Conservation (phyloP, 2,113 vertebrate genomes). For the Marmota monax region DNA sequence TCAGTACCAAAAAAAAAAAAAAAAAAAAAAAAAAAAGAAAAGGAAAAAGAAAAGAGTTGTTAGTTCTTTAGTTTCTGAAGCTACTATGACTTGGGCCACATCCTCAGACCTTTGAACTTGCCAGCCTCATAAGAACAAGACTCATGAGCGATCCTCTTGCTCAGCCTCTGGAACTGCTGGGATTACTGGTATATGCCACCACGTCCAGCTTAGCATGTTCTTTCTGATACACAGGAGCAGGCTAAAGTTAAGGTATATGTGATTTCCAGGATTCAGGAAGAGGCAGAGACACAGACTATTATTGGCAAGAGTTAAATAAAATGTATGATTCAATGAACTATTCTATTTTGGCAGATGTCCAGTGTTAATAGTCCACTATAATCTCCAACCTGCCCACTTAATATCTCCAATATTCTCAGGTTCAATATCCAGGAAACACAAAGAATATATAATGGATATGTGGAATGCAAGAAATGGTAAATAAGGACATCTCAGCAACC, state of each 20-base stretch:
- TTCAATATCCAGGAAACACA: constrained; percentile 24
- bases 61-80: not conserved
- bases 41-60: not conserved
- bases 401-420: not conserved
- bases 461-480: not conserved
- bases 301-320: not conserved
- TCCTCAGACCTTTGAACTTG: too few species aligned
- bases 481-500: not conserved
- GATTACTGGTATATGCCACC: too few species aligned
- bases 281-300: not conserved
- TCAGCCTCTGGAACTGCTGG: too few species aligned
- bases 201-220: not conserved
- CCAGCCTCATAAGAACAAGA: too few species aligned
- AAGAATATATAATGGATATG: not conserved
- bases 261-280: not conserved
- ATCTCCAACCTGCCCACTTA: not conserved
- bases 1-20: too few species aligned
- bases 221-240: not conserved
- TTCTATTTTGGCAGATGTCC: not conserved
- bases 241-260: not conserved
- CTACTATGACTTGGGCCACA: not conserved
- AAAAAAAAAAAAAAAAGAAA: too few species aligned
- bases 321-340: not conserved
- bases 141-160: too few species aligned
- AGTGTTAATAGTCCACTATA: not conserved